These are phyloP conservation scores for Echeneis naucrates DNA, from an alignment of 2,797 vertebrate species.

Conservation along the genomic window DNA sequence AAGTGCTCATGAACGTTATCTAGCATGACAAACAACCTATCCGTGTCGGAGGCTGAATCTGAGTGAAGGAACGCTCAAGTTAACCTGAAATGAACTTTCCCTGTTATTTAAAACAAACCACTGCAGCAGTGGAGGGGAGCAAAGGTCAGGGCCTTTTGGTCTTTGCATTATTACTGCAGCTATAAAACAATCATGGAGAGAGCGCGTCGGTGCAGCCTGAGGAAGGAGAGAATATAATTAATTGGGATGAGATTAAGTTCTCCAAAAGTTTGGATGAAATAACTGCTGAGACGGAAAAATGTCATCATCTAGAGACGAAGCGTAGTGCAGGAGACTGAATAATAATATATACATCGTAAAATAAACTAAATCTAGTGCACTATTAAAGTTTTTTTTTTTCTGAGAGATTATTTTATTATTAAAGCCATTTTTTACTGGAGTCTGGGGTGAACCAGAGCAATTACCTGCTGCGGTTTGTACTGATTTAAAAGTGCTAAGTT, in stretches of 20 bases:
- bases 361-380: not conserved
- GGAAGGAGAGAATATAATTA: not conserved
- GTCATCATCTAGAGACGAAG: not conserved
- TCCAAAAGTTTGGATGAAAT: not conserved
- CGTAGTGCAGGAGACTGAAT: not conserved
- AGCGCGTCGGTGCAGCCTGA: not conserved
- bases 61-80: not conserved
- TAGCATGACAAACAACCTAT: not conserved
- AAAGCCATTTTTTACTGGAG: not conserved
- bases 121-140: not conserved
- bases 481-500: slow-evolving; percentile 21
- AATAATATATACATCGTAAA: not conserved
- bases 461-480: not conserved
- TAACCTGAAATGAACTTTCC: not conserved
- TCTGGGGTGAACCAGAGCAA: not conserved
- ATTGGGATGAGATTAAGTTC: not conserved
- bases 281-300: slow-evolving; percentile 4
- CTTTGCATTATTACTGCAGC: slow-evolving; percentile 41
- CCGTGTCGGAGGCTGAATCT: not conserved
- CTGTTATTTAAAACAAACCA: slow-evolving; percentile 5
- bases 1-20: not conserved
- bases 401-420: no score
- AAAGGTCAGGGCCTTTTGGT: slow-evolving; percentile 20
- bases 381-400: not conserved
- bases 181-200: slow-evolving; percentile 46